Conservation (phyloP, 2,888 invertebrate genomes). For the Autographa pulchrina region DNA sequence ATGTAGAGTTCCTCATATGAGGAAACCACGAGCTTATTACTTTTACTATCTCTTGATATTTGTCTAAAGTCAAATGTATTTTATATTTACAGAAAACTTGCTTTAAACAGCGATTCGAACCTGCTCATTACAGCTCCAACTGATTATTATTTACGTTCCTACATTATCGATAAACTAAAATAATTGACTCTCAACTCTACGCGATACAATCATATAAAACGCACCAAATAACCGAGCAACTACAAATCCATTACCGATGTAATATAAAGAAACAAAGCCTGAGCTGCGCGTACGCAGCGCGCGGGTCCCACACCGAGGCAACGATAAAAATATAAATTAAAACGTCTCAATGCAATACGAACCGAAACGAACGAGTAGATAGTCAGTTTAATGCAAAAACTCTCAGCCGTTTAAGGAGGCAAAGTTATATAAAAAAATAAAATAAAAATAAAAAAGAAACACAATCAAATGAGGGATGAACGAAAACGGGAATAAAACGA, state of each 20-base stretch:
- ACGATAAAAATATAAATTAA: constrained; percentile 85
- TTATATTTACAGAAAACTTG: constrained; percentile 1
- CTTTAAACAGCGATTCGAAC: neutral
- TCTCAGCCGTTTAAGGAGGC: constrained; percentile 72
- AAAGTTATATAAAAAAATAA: constrained; percentile 72
- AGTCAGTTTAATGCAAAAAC: constrained; percentile 79
- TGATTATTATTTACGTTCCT: neutral
- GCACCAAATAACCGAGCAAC: constrained; percentile 22
- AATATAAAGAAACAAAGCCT: constrained; percentile 43
- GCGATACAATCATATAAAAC: constrained; percentile 24
- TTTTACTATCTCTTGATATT: too few relatives aligned
- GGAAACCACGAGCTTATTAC: too few relatives aligned
- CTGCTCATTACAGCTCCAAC: neutral
- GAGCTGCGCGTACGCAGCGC: constrained; percentile 49
- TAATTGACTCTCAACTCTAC: neutral
- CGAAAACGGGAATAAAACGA: constrained; percentile 87
- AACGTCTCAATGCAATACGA: constrained; percentile 79
- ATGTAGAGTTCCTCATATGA: neutral
- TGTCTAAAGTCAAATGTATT: neutral
- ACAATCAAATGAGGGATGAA: constrained; percentile 89
- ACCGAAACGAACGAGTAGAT: constrained; percentile 76
- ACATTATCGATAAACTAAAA: neutral
- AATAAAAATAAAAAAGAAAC: constrained; percentile 80
- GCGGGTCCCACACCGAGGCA: constrained; percentile 54
- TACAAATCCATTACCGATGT: constrained; percentile 36